Conservation (phyloP, 2,888 invertebrate genomes). For the Yponomeuta evonymella region DNA sequence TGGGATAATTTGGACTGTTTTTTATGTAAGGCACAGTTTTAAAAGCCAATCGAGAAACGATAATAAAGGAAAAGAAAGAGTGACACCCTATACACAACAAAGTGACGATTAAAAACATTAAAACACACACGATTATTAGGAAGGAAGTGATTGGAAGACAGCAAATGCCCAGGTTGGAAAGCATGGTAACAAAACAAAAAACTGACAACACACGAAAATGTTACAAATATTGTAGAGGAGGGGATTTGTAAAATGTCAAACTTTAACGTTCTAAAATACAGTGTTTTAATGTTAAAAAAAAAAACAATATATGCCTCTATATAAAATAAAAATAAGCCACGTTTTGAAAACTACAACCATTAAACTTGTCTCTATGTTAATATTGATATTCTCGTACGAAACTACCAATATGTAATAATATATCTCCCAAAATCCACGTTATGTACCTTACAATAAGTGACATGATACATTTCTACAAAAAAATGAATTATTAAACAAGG, state of each 20-base stretch:
- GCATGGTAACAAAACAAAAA: conserved; percentile 53
- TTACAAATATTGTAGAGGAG: conserved; percentile 26
- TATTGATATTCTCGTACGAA: conserved; percentile 13
- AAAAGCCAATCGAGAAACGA: neutral
- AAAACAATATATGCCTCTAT: conserved; percentile 40
- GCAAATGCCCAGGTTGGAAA: conserved; percentile 56
- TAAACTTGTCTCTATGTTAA: conserved; percentile 19
- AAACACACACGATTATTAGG: conserved; percentile 16
- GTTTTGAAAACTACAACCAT: conserved; percentile 17
- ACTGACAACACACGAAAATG: conserved; percentile 27
- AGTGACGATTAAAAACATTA: conserved; percentile 33
- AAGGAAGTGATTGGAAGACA: conserved; percentile 45
- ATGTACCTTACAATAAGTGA: conserved; percentile 30
- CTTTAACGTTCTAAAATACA: conserved; percentile 33
- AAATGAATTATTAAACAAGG: conserved; percentile 39
- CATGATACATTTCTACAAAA: conserved; percentile 40
- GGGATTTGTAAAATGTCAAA: conserved; percentile 38
- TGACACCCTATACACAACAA: conserved; percentile 62
- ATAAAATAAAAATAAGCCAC: conserved; percentile 23
- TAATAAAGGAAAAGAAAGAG: conserved; percentile 18
- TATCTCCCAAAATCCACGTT: conserved; percentile 34
- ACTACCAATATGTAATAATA: conserved; percentile 17
- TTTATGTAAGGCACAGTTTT: neutral
- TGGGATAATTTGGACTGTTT: neutral
- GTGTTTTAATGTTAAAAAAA: conserved; percentile 35